Evolutionary conservation across 2,888 invertebrate genomes (phyloP).

Genomic region (Myopa tessellatipennis): DNA sequence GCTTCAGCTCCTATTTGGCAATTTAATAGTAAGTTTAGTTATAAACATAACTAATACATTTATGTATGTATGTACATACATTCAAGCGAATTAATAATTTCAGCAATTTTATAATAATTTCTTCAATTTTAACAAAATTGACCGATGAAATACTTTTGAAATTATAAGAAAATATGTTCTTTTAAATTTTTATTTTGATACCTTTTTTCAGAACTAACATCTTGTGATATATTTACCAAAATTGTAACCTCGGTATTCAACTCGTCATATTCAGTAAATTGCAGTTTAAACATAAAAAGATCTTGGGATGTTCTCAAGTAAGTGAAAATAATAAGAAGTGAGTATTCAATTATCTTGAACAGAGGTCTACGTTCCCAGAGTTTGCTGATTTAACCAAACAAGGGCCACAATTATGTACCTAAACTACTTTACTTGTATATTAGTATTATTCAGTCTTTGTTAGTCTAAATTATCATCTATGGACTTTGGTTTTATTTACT

Average conservation of each 20-base stretch:
- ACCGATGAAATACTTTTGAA: not conserved
- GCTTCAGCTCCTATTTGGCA: constrained; percentile 92
- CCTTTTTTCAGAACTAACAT: constrained; percentile 70
- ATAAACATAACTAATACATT: not conserved
- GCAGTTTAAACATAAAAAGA: constrained; percentile 77
- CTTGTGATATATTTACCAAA: constrained; percentile 80
- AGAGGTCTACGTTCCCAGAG: not conserved
- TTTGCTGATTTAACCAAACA: not conserved
- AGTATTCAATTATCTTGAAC: constrained; percentile 56
- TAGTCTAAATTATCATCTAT: no score
- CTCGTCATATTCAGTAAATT: constrained; percentile 68
- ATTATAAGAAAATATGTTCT: not conserved
- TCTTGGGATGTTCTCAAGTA: constrained; percentile 85
- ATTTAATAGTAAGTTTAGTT: constrained; percentile 73
- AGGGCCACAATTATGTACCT: no score
- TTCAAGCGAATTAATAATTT: no score
- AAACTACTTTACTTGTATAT: no score
- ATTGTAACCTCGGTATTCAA: constrained; percentile 84
- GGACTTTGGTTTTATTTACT: no score
- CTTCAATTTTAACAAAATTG: no score
- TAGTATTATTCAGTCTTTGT: no score
- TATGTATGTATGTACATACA: not conserved
- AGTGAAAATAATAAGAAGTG: constrained; percentile 44
- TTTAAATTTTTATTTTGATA: not conserved
- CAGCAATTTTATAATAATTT: no score